Evolutionary conservation across 2,888 invertebrate species (phyloP), one percentile per base, ranked within the genome.

Genomic region (Drosophila rubida): DNA sequence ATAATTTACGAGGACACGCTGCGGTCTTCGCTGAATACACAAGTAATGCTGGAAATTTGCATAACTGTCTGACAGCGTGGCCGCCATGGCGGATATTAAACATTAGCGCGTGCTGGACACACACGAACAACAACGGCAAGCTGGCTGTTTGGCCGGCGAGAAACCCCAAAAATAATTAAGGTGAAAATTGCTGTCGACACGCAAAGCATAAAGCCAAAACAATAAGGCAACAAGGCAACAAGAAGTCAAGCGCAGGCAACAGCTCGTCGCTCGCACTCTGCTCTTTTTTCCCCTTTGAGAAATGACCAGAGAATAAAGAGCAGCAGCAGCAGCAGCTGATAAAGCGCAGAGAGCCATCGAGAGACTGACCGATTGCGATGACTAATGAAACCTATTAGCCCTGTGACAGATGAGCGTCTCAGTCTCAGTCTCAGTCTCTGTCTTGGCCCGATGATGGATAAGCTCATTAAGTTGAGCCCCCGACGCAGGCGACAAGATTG

Each of bases 181-280:
- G 83, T 85, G 88, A 85, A 85, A 85, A 85, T 85, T 87, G 86
- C 86, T 86, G 77, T 82, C 80, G 87, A 82, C 85, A 85, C 85
- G 85, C 85, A 75, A 84, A 75, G 54, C 39, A 51, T 16, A 58
- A 54, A 32, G 35, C 44, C 55, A 65, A 62, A 63, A 63, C 50
- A 54, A 32, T 25, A 50, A 63, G 50, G 32, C 63, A 45, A 53
- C 46, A 60, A 46, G 30, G 41, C 55, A 68, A 55, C 55, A 45
- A 51, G 13, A 46, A 5, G n/a, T 19, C 19, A 19, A 19, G 3
- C 19, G 5, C 27, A 27, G 42, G 16, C 35, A 41, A 42, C 45
- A 19, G 19, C 19, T 19, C 19, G 3, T 3, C 1, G 19, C 19
- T 19, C 19, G 3, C 19, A 19, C n/a, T n/a, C n/a, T n/a, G 19